phyloP scores from a whole-genome alignment of 2,888 invertebrate species.

The Scelioninae gen. 1 region DNA sequence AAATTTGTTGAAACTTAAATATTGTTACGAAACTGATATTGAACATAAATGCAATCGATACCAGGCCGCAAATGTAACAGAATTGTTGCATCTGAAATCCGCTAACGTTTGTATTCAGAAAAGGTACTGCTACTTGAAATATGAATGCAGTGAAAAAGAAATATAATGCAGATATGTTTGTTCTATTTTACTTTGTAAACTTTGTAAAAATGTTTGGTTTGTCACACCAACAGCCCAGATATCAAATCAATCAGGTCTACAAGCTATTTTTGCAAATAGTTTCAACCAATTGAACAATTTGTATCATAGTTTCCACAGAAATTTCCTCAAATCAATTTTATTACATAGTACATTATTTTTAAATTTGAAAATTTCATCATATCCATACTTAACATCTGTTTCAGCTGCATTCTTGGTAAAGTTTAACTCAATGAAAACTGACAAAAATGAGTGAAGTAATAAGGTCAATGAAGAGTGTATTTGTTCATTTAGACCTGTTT shows the following conservation, averaged over 20 bases:
- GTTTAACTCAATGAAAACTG: not conserved
- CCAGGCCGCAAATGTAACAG: constrained; percentile 72
- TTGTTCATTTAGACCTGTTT: constrained; percentile 68
- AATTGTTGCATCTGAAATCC: constrained; percentile 62
- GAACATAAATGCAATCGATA: constrained; percentile 71
- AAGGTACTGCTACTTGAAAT: not conserved
- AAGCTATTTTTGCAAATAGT: constrained; percentile 50
- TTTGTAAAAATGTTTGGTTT: constrained; percentile 13
- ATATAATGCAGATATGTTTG: not conserved
- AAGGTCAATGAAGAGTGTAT: too few species aligned
- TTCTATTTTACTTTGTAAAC: not conserved
- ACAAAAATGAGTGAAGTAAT: too few species aligned
- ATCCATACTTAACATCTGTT: not conserved
- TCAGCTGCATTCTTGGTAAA: not conserved
- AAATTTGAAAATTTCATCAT: constrained; percentile 6
- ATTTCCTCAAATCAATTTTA: too few species aligned
- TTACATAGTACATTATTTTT: not conserved
- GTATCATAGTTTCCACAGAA: not conserved
- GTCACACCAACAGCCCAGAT: constrained; percentile 73
- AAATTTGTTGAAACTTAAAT: not conserved
- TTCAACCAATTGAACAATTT: not conserved
- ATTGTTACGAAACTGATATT: constrained; percentile 62
- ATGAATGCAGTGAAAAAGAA: constrained; percentile 22
- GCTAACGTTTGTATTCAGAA: constrained; percentile 31
- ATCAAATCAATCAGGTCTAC: constrained; percentile 75